Percentiles rank a stretch among this genome's conserved stretches.
phyloP scores from a whole-genome alignment of 2,888 invertebrate species.

The Hemistola chrysoprasaria region DNA sequence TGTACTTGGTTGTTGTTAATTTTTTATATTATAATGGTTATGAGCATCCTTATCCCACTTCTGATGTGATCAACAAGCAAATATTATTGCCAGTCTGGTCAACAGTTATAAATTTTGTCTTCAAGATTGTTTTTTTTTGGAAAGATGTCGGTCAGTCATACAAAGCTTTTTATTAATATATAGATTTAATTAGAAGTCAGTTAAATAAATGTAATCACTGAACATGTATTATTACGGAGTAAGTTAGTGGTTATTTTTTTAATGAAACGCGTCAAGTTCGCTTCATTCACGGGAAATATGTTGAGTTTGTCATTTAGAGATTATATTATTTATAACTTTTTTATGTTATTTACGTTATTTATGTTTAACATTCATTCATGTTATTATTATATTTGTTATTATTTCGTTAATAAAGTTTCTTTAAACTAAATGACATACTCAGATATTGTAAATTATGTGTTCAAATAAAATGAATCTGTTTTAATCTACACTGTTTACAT shows the following conservation, averaged over 20 bases:
- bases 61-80: no score
- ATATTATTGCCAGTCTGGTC: no score
- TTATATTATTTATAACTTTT: conserved; percentile 2
- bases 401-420: conserved; percentile 15
- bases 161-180: no score
- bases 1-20: no score
- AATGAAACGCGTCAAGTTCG: conserved; percentile 25
- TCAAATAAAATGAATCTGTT: conserved; percentile 57
- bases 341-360: conserved; percentile 13
- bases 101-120: no score
- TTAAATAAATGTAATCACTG: conserved; percentile 9
- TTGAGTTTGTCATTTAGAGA: conserved; percentile 33
- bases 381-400: conserved; percentile 26
- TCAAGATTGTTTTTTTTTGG: no score
- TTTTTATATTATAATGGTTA: no score
- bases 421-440: conserved; percentile 44
- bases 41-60: no score
- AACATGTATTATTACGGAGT: conserved; percentile 9
- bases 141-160: no score
- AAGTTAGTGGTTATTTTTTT: conserved; percentile 19
- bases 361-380: conserved; percentile 16
- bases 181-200: no score
- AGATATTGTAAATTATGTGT: conserved; percentile 64
- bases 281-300: conserved; percentile 23
- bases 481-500: conserved; percentile 54